These are phyloP conservation scores for Heliconius cydno DNA, from an alignment of 2,888 invertebrate genomes.

Conservation along the genomic window DNA sequence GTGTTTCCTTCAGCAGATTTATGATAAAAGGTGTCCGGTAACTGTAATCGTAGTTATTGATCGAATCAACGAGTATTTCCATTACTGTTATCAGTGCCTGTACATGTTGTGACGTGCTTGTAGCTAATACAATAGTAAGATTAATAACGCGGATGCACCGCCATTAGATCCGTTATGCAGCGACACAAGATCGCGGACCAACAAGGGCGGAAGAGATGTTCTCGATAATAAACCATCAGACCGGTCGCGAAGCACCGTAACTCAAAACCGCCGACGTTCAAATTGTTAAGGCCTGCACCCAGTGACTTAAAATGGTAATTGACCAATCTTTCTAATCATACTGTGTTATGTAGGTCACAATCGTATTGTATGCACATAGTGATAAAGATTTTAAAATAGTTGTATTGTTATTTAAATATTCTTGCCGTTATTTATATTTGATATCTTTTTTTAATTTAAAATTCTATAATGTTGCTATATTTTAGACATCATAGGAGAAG, in stretches of 20 bases:
- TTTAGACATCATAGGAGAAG: neutral
- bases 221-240: constrained; percentile 80
- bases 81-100: constrained; percentile 76
- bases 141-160: constrained; percentile 79
- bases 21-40: constrained; percentile 66
- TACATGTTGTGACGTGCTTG: constrained; percentile 74
- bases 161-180: constrained; percentile 68
- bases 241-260: constrained; percentile 66
- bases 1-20: constrained; percentile 50
- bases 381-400: neutral
- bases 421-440: no score
- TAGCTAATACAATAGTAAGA: constrained; percentile 80
- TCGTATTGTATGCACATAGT: neutral
- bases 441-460: neutral
- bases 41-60: constrained; percentile 75
- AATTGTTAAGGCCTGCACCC: constrained; percentile 73
- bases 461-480: neutral
- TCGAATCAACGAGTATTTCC: constrained; percentile 69
- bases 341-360: neutral
- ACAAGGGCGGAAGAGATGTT: constrained; percentile 82
- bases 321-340: constrained; percentile 28
- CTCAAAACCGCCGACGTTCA: constrained; percentile 76
- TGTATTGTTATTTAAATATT: neutral
- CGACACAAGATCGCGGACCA: constrained; percentile 77
- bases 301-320: constrained; percentile 70